Percentiles rank a stretch among this genome's conserved stretches.
These are phyloP conservation scores for Polypedilum pembai DNA, from an alignment of 1,140 invertebrate species.

Conservation along the genomic window DNA sequence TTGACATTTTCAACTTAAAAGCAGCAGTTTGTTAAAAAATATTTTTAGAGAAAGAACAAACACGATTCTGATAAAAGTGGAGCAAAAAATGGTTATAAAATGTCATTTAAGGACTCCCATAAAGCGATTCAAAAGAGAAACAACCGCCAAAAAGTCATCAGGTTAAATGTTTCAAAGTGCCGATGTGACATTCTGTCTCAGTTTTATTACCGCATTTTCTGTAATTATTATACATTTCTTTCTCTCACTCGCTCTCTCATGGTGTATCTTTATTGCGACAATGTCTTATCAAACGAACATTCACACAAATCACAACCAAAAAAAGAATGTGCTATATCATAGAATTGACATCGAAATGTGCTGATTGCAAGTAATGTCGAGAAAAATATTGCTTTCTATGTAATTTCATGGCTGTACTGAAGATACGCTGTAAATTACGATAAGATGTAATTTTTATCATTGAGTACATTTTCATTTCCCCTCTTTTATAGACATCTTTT, in stretches of 20 bases:
- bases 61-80: background rate
- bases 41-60: background rate
- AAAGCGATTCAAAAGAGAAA: background rate
- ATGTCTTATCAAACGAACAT: background rate
- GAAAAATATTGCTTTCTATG: background rate
- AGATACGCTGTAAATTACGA: background rate
- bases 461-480: no score
- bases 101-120: background rate
- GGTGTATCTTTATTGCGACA: background rate
- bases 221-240: background rate
- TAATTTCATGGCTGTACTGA: background rate
- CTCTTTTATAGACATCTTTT: no score
- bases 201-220: background rate
- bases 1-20: background rate
- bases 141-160: background rate
- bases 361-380: constrained; percentile 3
- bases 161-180: background rate
- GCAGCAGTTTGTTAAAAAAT: background rate
- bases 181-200: background rate
- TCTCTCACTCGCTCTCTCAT: background rate
- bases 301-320: constrained; percentile 5
- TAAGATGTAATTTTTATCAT: background rate
- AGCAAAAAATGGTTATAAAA: background rate
- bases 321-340: background rate
- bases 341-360: constrained; percentile 15